Conservation (phyloP, 2,888 invertebrate species). For the Phasia obesa region DNA sequence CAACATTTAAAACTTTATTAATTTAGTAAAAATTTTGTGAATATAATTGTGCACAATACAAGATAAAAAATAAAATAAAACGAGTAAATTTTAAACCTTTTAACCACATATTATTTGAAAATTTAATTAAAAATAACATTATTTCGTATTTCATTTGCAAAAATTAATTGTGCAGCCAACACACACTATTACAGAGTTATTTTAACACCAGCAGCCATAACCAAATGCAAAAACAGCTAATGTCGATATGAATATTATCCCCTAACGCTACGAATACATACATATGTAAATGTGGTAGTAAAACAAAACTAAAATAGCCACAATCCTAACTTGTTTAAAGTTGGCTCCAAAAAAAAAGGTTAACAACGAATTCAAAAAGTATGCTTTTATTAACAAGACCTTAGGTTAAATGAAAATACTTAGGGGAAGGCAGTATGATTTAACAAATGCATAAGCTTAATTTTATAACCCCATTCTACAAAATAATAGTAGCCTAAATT, state of each 20-base stretch:
- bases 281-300: not conserved
- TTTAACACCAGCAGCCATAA: constrained; percentile 31
- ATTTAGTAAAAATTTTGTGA: constrained; percentile 36
- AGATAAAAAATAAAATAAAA: constrained; percentile 16
- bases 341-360: not conserved
- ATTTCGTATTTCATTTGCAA: constrained; percentile 59
- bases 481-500: not conserved
- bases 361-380: not conserved
- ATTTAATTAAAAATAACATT: constrained; percentile 69
- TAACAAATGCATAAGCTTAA: no score
- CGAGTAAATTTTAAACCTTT: constrained; percentile 62
- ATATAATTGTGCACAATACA: constrained; percentile 30
- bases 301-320: not conserved
- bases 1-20: constrained; percentile 53
- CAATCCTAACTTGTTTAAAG: not conserved
- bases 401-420: not conserved
- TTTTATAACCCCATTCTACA: no score
- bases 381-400: not conserved
- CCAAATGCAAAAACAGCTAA: constrained; percentile 23
- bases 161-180: constrained; percentile 68
- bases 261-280: constrained; percentile 9
- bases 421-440: not conserved
- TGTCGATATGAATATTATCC: constrained; percentile 19
- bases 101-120: constrained; percentile 61
- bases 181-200: constrained; percentile 53